Evolutionary conservation across 2,797 vertebrate species (phyloP), one percentile per base, ranked within the genome.

Genomic region (Crax fasciolata): DNA sequence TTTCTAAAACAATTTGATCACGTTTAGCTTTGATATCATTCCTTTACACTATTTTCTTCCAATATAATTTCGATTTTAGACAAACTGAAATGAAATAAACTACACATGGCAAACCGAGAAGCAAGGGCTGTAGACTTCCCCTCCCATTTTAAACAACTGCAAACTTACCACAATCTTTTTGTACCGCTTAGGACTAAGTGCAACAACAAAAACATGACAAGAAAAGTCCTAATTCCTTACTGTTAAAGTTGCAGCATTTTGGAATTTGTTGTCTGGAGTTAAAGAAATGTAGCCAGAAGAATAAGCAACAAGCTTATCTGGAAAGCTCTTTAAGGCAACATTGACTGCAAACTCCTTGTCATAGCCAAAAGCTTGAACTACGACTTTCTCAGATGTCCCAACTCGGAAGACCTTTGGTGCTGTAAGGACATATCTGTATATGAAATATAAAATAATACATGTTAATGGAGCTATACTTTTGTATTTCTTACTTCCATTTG

Each of bases 341-440:
- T 70, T 90, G 51, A 98, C 97, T 5, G 19, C 84, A 81, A 98
- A 98, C 25, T 97, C 97, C 39, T 97, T 24, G 0, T 98, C 76
- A 13, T 98, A 99, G 25, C 98, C 98, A 89, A 99, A 99, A 75
- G 98, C 89, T 96, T 99, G 99, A 74, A 99, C 82, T 24, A 99
- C 91, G 21, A 99, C 98, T 8, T 96, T 98, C 95, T 99, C 98
- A 71, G 93, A 71, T 2, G 99, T 98, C 15, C 98, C 99, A 59
- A 98, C 84, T 30, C 96, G 95, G 41, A 99, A 82, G 5, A 97
- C 49, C 94, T 98, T 98, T 17, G 99, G 99, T 39, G 98, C 98
- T 16, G 98, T 98, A 35, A 99, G 92, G 91, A 99, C 95, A 17
- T 98, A 99, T 11, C 99, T 99, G 97, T 27, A 80, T 57, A 35